A percentile compares a stretch with the other conserved stretches of the same genome.
Conservation (phyloP, 92 coral and sea anemone genomes). For the Phenganax subtilis region DNA sequence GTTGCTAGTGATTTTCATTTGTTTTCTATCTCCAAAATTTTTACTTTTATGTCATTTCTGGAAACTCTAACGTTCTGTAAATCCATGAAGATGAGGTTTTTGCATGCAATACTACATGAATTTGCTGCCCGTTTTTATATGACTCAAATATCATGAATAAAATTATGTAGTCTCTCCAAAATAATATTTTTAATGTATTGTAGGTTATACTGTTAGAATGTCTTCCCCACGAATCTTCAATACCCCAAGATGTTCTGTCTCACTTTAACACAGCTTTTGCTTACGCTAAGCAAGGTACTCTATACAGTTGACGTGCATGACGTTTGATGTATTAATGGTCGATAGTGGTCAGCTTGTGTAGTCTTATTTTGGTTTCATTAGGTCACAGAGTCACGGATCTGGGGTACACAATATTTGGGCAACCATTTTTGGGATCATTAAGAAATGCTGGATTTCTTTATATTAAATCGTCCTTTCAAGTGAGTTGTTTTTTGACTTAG, state of each 20-base stretch:
- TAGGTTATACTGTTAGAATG: slow-evolving; percentile 93
- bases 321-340: no score
- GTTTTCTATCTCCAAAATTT: no score
- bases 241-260: slow-evolving; percentile 90
- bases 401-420: slow-evolving; percentile 98
- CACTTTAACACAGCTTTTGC: slow-evolving; percentile 98
- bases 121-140: no score
- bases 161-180: background rate
- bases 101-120: no score
- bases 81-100: no score
- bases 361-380: slow-evolving; percentile 15
- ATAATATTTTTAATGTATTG: background rate
- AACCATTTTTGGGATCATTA: slow-evolving; percentile 90
- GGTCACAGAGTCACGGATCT: slow-evolving; percentile 98
- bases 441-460: slow-evolving; percentile 94
- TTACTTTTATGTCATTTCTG: no score
- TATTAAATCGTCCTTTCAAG: slow-evolving; percentile 91
- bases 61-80: no score
- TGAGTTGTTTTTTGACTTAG: no score
- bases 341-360: no score
- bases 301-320: background rate
- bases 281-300: slow-evolving; percentile 95
- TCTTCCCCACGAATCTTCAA: slow-evolving; percentile 67
- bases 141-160: background rate
- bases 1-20: no score